Evolutionary conservation across 2,797 vertebrate species (phyloP).

Genomic region (Melanotaenia parkinsoni): DNA sequence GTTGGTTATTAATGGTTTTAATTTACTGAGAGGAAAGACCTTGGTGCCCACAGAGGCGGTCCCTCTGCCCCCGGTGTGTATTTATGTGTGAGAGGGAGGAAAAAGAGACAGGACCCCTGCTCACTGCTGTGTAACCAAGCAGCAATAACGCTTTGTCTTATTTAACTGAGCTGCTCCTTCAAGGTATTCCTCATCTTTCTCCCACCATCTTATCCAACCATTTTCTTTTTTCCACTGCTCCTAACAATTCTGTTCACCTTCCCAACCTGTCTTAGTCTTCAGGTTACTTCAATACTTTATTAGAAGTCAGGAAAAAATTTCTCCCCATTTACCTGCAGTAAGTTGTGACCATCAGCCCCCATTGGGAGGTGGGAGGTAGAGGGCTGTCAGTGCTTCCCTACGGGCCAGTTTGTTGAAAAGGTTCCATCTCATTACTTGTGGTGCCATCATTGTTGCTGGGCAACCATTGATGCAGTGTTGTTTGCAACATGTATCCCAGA

Average conservation of each 20-base stretch:
- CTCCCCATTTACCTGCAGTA: conserved; percentile 6
- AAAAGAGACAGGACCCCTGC: conserved; percentile 40
- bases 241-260: conserved; percentile 37
- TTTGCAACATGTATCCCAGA: conserved; percentile 22
- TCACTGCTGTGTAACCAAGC: conserved; percentile 61
- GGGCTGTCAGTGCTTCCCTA: background rate
- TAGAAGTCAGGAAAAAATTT: conserved; percentile 6
- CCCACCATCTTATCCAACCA: conserved; percentile 36
- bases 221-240: conserved; percentile 24
- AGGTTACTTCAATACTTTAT: conserved; percentile 6
- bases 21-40: conserved; percentile 87
- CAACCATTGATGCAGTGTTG: conserved; percentile 38
- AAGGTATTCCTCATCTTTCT: conserved; percentile 65
- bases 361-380: background rate
- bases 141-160: conserved; percentile 80
- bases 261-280: conserved; percentile 15
- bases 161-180: conserved; percentile 77
- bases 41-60: conserved; percentile 80
- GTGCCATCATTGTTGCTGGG: conserved; percentile 36
- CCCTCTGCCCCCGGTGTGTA: conserved; percentile 70
- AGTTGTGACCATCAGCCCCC: background rate
- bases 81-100: conserved; percentile 55
- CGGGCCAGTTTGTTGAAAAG: conserved; percentile 16
- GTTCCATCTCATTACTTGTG: conserved; percentile 43
- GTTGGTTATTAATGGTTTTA: conserved; percentile 94